phyloP scores from a whole-genome alignment of 1,140 invertebrate genomes.

The Drosophila parvula region DNA sequence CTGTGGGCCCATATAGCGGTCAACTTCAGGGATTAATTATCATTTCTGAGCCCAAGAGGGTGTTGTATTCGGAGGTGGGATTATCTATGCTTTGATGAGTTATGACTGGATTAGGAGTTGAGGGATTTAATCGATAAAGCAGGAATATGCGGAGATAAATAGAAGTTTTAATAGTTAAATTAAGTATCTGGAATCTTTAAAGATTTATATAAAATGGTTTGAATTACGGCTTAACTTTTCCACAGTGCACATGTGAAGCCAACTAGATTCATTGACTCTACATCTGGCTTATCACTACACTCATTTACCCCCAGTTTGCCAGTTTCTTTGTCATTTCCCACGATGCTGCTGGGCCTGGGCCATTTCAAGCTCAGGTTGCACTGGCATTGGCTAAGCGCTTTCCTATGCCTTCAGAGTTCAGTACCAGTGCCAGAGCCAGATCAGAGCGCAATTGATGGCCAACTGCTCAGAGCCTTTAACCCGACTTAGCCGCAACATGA shows the following conservation, averaged over 20 bases:
- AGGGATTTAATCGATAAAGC: background rate
- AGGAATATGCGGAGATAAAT: background rate
- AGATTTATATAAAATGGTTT: no score
- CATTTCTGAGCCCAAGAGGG: conserved; percentile 1
- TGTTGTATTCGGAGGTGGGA: background rate
- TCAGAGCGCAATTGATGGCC: conserved; percentile 57
- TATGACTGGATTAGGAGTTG: background rate
- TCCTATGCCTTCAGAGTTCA: conserved; percentile 48
- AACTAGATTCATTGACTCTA: conserved; percentile 29
- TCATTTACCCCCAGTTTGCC: conserved; percentile 21
- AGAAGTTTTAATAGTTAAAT: no score
- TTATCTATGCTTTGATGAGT: conserved; percentile 7
- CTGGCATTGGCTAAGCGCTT: conserved; percentile 45
- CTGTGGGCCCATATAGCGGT: background rate
- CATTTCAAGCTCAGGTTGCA: conserved; percentile 27
- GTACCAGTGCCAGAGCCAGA: conserved; percentile 31
- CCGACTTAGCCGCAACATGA: conserved; percentile 47
- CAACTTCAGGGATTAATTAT: conserved; percentile 13
- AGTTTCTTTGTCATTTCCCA: conserved; percentile 28
- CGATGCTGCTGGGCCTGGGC: conserved; percentile 8
- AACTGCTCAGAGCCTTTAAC: conserved; percentile 48
- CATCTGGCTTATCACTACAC: conserved; percentile 43
- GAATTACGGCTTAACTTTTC: background rate
- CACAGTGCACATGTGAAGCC: conserved; percentile 11
- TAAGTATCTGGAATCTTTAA: background rate